Conservation (phyloP, 2,888 invertebrate species). For the Acronicta alni region DNA sequence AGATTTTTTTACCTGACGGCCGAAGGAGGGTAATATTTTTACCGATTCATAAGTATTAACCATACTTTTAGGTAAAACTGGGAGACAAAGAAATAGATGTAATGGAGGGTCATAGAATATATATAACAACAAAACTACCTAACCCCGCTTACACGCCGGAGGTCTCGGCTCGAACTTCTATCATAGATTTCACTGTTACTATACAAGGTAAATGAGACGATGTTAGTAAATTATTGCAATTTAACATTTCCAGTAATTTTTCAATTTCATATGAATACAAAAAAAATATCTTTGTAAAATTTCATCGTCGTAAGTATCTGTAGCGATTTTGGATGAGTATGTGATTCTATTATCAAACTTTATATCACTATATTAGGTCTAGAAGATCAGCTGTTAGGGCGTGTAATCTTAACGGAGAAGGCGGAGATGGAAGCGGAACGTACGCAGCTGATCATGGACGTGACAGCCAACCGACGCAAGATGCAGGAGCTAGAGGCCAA, state of each 20-base stretch:
- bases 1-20: no score
- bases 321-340: no score
- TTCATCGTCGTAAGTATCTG: no score
- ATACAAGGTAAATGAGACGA: conserved; percentile 93
- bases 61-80: conserved; percentile 91
- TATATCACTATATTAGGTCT: conserved; percentile 80
- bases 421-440: conserved; percentile 95
- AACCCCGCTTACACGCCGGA: conserved; percentile 97
- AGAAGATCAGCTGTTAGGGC: conserved; percentile 95
- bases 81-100: conserved; percentile 96
- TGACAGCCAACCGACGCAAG: conserved; percentile 94
- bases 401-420: conserved; percentile 95
- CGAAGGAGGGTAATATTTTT: no score
- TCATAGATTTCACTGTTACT: conserved; percentile 97
- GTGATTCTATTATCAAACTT: no score
- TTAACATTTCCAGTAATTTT: no score
- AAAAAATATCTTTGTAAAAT: no score
- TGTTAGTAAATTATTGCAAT: no score
- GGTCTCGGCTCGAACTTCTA: conserved; percentile 94
- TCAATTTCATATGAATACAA: no score
- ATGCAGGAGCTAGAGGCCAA: conserved; percentile 96
- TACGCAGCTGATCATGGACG: conserved; percentile 94
- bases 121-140: conserved; percentile 96
- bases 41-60: not conserved
- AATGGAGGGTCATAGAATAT: conserved; percentile 92